Base-by-base conservation (phyloP, 2,888 invertebrate genomes). In the Torymus tubicola region DNA sequence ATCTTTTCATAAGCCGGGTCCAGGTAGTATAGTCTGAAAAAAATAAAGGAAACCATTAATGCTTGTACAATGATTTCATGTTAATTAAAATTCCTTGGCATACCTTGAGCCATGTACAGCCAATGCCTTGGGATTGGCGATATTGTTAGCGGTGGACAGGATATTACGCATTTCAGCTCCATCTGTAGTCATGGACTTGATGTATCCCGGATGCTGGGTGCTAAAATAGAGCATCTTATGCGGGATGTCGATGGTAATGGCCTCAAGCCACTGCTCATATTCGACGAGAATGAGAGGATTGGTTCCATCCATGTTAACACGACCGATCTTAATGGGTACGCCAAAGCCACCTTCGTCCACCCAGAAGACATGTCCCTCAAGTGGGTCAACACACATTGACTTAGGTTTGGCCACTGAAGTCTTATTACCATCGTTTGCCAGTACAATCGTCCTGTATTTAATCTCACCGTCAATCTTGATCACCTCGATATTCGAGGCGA, bases 241-340 rank as follows among this genome's bases (percentile, higher is more conserved):
- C 3, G 96, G 95, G 10, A 95, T 92, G 87, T 97, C 99, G 76
- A 98, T 93, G 0, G 97, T 94, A 57, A 99, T 94, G 42, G 96
- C 96, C 87, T 97, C 96, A 0, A 96, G 97, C 80, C 94, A 92
- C 82, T 95, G 94, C 11, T 96, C 92, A 60, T 94, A 92, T 73
- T 95, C 94, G 0, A 95, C 93, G 0, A 99, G 90, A 3, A 97
- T 93, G 0, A 94, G 90, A 0, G 98, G 93, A 86, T 95, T 94
- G 14, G 94, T 93, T 0, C 99, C 99, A 89, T 98, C 98, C 97
- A 99, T 97, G 88, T 97, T 96, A 0, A 97, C 97, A 86, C 95
- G 95, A 0, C 94, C 96, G 52, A 99, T 95, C 91, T 99, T 99
- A 0, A 95, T 93, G 0, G 97, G 96, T 0, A 98, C 96, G 1